Evolutionary conservation across 2,797 vertebrate species (phyloP), one percentile per base, ranked within the genome.

Genomic region (Xiphophorus birchmanni): DNA sequence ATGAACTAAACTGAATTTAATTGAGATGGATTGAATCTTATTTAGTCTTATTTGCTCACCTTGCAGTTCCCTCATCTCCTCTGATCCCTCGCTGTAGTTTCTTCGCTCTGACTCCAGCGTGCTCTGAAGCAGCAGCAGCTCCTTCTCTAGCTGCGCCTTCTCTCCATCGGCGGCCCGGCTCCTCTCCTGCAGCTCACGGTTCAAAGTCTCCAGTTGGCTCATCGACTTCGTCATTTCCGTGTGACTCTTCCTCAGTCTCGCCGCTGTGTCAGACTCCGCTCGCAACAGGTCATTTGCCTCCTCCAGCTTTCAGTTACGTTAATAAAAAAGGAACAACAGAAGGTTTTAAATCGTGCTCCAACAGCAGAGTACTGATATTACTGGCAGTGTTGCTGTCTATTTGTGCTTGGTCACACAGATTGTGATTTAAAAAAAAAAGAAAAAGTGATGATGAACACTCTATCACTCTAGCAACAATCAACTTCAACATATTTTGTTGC

Each of bases 41-140:
- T 60, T 60, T 10, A 37, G 9, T 6, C 21, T 40, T 13, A 3
- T 73, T 52, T 52, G 35, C 65, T 95, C 96, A 99, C 99, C 98
- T 95, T 99, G 97, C 78, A 99, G 96, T 75, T 99, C 97, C 76
- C 95, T 96, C 94, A 99, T 99, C 95, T 99, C 97, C 95, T 99
- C 98, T 8, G 98, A 99, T 87, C 97, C 98, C 84, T 97, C 97
- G 90, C 96, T 98, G 93, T 95, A 97, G 93, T 97, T 98, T 82
- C 98, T 96, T 93, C 97, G 95, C 93, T 99, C 99, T 0, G 97
- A 97, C 91, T 99, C 98, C 91, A 99, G 94, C 26, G 95, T 96
- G 89, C 97, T 97, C 95, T 99, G 98, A 47, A 99, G 94, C 42
- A 97, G 96, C 84, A 98, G 96, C 86, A 97, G 96, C 87, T 99